Percentiles rank a stretch among this genome's conserved stretches.
These are phyloP conservation scores for Chymomyza amoena DNA, from an alignment of 2,888 invertebrate genomes.

Conservation along the genomic window DNA sequence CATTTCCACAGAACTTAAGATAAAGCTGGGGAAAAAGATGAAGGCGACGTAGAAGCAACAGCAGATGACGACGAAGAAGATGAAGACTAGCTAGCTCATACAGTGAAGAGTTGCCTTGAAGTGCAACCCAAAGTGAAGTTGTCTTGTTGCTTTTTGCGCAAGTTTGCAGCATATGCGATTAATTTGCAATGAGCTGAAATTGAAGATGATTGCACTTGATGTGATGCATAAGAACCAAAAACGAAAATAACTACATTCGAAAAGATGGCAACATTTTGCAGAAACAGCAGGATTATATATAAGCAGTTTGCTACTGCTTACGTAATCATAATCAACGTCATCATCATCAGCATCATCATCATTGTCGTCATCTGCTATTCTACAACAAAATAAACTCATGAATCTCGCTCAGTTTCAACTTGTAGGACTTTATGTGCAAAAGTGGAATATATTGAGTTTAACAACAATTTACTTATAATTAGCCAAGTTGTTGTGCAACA, in stretches of 20 bases:
- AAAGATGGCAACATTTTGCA: neutral
- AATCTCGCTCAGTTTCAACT: neutral
- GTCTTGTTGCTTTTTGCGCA: neutral
- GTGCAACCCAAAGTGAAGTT: neutral
- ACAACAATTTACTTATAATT: neutral
- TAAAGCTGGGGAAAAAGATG: neutral
- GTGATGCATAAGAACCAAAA: conserved; percentile 19
- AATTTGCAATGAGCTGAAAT: conserved; percentile 70
- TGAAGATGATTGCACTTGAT: conserved; percentile 66
- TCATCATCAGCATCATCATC: too few relatives aligned
- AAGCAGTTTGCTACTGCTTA: neutral
- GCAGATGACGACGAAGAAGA: too few relatives aligned
- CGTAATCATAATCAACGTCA: neutral
- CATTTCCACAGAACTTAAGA: conserved; percentile 5
- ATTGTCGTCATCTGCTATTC: too few relatives aligned
- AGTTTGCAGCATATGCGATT: conserved; percentile 44
- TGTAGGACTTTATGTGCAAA: neutral
- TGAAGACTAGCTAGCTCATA: too few relatives aligned
- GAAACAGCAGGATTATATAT: neutral
- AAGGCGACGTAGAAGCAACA: neutral
- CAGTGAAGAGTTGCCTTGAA: neutral
- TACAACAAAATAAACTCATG: neutral
- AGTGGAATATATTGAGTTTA: neutral
- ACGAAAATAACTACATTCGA: neutral
- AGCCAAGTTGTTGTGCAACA: neutral